Evolutionary conservation across 1,140 invertebrate genomes (phyloP).

Genomic region (Drosophila elegans): DNA sequence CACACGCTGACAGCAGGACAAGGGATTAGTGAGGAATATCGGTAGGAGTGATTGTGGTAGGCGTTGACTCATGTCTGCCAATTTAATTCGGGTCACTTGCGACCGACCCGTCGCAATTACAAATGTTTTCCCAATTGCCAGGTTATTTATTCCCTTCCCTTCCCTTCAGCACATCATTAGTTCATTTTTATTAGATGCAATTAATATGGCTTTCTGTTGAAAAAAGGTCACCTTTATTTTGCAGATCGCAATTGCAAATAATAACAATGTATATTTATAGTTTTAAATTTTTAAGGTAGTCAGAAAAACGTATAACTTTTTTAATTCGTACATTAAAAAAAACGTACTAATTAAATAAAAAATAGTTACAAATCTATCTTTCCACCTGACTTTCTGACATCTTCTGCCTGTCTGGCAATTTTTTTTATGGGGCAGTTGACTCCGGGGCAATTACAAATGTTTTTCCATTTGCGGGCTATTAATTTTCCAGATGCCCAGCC

Average conservation of each 20-base stretch:
- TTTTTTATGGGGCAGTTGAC: slow-evolving; percentile 23
- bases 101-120: slow-evolving; percentile 46
- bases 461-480: slow-evolving; percentile 26
- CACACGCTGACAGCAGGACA: slow-evolving; percentile 19
- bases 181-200: neutral
- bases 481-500: slow-evolving; percentile 13
- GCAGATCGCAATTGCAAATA: neutral
- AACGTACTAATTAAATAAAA: too few species aligned
- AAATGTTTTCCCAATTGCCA: slow-evolving; percentile 29
- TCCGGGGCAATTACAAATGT: slow-evolving; percentile 34
- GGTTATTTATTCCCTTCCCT: slow-evolving; percentile 16
- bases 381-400: slow-evolving; percentile 8
- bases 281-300: too few species aligned
- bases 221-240: neutral
- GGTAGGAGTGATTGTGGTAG: neutral
- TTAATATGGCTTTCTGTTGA: neutral
- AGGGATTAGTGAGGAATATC: slow-evolving; percentile 1
- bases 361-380: neutral
- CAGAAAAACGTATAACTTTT: too few species aligned
- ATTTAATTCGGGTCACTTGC: slow-evolving; percentile 48
- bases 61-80: slow-evolving; percentile 19
- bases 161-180: slow-evolving; percentile 56
- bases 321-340: too few species aligned
- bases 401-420: slow-evolving; percentile 15
- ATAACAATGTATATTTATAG: too few species aligned